phyloP scores from a whole-genome alignment of 2,113 vertebrate species.

The Eretmochelys imbricata region DNA sequence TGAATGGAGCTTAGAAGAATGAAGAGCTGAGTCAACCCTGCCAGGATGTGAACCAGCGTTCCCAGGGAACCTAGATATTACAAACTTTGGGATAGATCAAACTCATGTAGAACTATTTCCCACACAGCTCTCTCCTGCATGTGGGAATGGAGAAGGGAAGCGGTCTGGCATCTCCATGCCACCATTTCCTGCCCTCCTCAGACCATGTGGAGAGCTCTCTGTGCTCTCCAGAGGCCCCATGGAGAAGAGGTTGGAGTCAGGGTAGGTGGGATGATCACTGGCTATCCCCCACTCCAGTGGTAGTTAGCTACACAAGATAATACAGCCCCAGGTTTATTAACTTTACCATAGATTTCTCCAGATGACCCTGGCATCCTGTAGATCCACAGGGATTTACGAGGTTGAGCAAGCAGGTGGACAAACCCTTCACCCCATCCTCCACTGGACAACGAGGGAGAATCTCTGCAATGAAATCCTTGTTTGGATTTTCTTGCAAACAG shows the following conservation, averaged over 20 bases:
- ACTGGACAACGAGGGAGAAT: constrained; percentile 8
- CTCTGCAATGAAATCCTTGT: neutral
- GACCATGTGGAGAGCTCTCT: neutral
- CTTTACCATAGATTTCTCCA: neutral
- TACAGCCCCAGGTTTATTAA: neutral
- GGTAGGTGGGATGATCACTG: neutral
- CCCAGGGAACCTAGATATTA: neutral
- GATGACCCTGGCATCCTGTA: neutral
- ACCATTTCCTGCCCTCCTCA: neutral
- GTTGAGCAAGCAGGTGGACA: neutral
- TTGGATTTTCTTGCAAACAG: neutral
- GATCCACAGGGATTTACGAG: neutral
- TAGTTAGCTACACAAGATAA: neutral
- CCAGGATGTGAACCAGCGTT: neutral
- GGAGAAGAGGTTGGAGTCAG: neutral
- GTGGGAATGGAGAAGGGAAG: neutral
- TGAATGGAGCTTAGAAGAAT: neutral
- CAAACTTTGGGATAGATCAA: neutral
- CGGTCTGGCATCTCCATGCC: neutral
- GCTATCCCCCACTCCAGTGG: neutral
- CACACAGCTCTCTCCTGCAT: neutral
- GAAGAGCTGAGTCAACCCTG: neutral
- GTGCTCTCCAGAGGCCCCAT: neutral
- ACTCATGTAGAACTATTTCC: neutral
- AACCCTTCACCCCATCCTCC: neutral